Percentiles rank a stretch among this genome's conserved stretches.
Conservation (phyloP, 2,797 vertebrate genomes). For the Delichon dasypus region DNA sequence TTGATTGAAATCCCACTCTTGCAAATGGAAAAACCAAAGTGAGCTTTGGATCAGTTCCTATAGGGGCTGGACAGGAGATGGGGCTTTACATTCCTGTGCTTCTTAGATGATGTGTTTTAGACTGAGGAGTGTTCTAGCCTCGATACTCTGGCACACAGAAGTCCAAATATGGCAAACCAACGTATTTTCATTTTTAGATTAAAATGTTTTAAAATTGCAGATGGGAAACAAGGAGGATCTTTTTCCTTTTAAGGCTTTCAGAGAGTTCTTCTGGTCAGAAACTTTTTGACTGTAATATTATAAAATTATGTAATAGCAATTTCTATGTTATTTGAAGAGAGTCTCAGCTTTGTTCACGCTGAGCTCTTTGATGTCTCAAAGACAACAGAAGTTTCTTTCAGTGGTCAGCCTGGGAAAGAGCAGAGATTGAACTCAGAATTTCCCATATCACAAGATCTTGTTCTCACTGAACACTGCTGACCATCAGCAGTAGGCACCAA, state of each 20-base stretch:
- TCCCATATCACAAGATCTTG: not conserved
- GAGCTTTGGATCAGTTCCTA: slow-evolving; percentile 18
- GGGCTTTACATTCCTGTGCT: not conserved
- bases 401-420: not conserved
- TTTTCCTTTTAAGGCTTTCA: slow-evolving; percentile 16
- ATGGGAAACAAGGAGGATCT: not conserved
- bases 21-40: slow-evolving; percentile 42
- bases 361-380: not conserved
- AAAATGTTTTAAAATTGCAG: not conserved
- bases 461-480: not conserved
- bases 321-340: not conserved
- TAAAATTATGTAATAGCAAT: not conserved
- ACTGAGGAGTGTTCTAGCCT: not conserved
- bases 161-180: not conserved
- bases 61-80: not conserved
- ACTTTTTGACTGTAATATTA: not conserved
- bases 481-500: not conserved
- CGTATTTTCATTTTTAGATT: not conserved
- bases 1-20: slow-evolving; percentile 9
- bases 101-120: slow-evolving; percentile 2
- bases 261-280: not conserved
- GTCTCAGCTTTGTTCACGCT: not conserved
- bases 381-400: not conserved
- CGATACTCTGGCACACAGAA: not conserved
- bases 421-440: not conserved